These are phyloP conservation scores for Gnathonemus longibarbis DNA, from an alignment of 2,113 vertebrate genomes.

Conservation along the genomic window DNA sequence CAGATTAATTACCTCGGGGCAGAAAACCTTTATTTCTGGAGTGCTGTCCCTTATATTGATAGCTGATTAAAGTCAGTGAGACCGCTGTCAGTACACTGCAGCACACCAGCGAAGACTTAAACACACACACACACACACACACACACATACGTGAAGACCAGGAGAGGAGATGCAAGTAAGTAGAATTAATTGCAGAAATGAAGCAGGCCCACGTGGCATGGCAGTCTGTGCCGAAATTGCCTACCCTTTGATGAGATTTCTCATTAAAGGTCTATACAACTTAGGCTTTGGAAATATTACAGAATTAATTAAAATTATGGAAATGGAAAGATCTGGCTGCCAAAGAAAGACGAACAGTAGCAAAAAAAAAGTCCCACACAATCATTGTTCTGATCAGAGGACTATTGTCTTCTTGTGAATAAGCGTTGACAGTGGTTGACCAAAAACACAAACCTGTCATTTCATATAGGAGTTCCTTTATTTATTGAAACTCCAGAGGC, in stretches of 20 bases:
- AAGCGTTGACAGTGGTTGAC: slow-evolving; percentile 46
- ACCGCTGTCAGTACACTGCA: slow-evolving; percentile 59
- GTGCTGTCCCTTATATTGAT: slow-evolving; percentile 81
- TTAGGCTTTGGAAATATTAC: slow-evolving; percentile 60
- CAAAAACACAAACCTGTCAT: slow-evolving; percentile 19
- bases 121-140: background rate
- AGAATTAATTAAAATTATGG: slow-evolving; percentile 68
- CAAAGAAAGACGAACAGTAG: slow-evolving; percentile 43
- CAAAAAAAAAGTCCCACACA: slow-evolving; percentile 32
- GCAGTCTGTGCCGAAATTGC: slow-evolving; percentile 48
- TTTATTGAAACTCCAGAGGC: slow-evolving; percentile 39
- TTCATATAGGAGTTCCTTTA: slow-evolving; percentile 29
- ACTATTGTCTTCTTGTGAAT: slow-evolving; percentile 56
- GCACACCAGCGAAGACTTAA: slow-evolving; percentile 26
- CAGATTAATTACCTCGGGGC: slow-evolving; percentile 87
- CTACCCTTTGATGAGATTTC: slow-evolving; percentile 61
- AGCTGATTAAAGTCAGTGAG: slow-evolving; percentile 65
- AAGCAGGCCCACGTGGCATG: slow-evolving; percentile 32
- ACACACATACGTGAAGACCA: background rate
- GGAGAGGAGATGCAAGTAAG: slow-evolving; percentile 31
- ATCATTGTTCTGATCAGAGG: slow-evolving; percentile 66
- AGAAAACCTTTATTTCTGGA: slow-evolving; percentile 71
- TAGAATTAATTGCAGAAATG: slow-evolving; percentile 43
- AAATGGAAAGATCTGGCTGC: slow-evolving; percentile 53
- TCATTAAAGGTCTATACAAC: slow-evolving; percentile 62